Evolutionary conservation across 1,140 invertebrate genomes (phyloP), one percentile per base, ranked within the genome.

Genomic region (Bradysia coprophila): DNA sequence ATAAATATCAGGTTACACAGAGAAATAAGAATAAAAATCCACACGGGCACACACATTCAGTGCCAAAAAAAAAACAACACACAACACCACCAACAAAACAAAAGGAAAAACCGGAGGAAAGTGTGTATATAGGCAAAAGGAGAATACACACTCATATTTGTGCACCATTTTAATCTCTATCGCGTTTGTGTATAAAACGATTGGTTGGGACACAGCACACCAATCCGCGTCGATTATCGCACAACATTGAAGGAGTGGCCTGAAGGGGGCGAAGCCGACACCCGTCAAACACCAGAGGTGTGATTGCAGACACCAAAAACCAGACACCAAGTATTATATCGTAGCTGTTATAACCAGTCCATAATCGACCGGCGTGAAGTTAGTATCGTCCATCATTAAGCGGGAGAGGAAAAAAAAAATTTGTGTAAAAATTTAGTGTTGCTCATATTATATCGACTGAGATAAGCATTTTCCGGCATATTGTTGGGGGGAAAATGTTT

Each of bases 311-410:
- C 41, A 43, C 41, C 38, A 40, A 21, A 21, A 40, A 38, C 36
- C 15, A 38, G 36, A 38, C 15, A 38, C 15, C 15, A 38, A 38
- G 21, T 16, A 8, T 15, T 37, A 37, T 37, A 37, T 8, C 11
- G 9, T 18, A 11, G 34, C 34, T 37, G 18, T 37, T 18, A 13
- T 28, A 38, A 38, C 54, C 56, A 59, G 57, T 59, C 56, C 52
- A 51, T 45, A 59, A 51, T 48, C 56, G 56, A 58, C 56, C 56
- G 56, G 57, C 57, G 55, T 56, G 49, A 47, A 55, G 52, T 56
- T 56, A 54, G 53, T 59, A 50, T 57, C 54, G 50, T 36, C 34
- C 20, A 18, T 22, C n/a, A 5, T 40, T 40, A 19, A 18, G 21
- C 21, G 47, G 43, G 43, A 9, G 28, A n/a, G 8, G 28, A 9